Conservation (phyloP, 2,888 invertebrate species). For the Ferrisia virgata region DNA sequence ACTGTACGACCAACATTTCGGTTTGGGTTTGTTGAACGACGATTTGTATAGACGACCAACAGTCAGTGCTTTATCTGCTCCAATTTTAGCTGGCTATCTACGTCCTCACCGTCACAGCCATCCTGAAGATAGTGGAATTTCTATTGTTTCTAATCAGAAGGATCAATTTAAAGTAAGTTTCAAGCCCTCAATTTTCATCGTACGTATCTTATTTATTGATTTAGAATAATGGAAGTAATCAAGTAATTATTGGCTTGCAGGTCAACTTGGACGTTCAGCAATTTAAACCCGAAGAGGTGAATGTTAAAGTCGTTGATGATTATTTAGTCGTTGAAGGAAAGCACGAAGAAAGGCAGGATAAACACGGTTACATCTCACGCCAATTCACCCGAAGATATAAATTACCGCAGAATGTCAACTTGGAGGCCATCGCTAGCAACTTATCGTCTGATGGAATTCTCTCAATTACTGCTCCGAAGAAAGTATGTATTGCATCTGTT, state of each 20-base stretch:
- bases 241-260: conserved; percentile 50
- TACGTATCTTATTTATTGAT: too few species aligned
- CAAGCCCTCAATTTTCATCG: too few species aligned
- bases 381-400: conserved; percentile 54
- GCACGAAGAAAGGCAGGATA: conserved; percentile 55
- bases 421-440: conserved; percentile 52
- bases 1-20: conserved; percentile 50
- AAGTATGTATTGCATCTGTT: conserved; percentile 38
- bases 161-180: conserved; percentile 37
- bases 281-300: conserved; percentile 55
- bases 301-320: conserved; percentile 54
- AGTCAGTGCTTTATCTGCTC: not conserved
- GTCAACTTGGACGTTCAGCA: conserved; percentile 54
- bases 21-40: conserved; percentile 48
- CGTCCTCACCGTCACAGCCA: conserved; percentile 23
- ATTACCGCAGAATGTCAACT: conserved; percentile 54
- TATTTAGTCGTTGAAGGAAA: conserved; percentile 54
- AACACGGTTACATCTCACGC: conserved; percentile 54
- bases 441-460: conserved; percentile 54
- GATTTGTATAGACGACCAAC: conserved; percentile 42
- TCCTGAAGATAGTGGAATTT: conserved; percentile 35
- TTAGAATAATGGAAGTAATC: conserved; percentile 36
- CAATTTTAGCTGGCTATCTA: conserved; percentile 30
- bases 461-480: conserved; percentile 50
- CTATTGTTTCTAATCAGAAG: not conserved